Evolutionary conservation across 2,797 vertebrate genomes (phyloP), one percentile per base, ranked within the genome.

Genomic region (Hybognathus amarus): DNA sequence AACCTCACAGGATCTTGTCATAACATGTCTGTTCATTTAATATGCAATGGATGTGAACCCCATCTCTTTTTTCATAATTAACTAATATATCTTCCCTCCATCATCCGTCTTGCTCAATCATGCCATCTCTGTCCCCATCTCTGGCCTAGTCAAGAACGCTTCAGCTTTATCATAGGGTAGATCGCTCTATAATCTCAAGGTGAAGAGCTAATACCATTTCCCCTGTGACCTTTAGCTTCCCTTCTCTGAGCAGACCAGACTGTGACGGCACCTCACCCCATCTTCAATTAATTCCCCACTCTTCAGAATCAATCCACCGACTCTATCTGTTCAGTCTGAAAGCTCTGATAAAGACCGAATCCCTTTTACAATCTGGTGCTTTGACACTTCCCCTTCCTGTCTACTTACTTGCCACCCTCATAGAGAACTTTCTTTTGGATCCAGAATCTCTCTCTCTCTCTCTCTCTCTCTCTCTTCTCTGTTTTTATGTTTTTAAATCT

Each of bases 201-300:
- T 79, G 42, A 69, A 66, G 61, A 86, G 80, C 77, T 84, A 87
- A 88, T 82, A 54, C 71, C 64, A 73, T 87, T 75, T 36, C 80
- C 82, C 68, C 77, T 70, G 68, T 86, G 86, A 86, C 84, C 82
- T 86, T 86, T 85, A 42, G 52, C 68, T 80, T 63, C 22, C 50
- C 47, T 74, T 52, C 30, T 68, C 38, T 42, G 36, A 50, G 82
- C 79, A 70, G 71, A 75, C 52, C 77, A 63, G 69, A 54, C 76
- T 70, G 56, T 81, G 80, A 79, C 67, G 50, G 71, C 54, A 82
- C 85, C 68, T 73, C 61, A 64, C 11, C 61, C 61, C 18, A 56
- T 74, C 79, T 63, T 87, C 71, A 87, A 86, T 81, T 87, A 88
- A 86, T 80, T 89, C 80, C 68, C 76, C 24, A 42, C 77, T 78